Percentiles rank a stretch among this genome's conserved stretches.
phyloP scores from a whole-genome alignment of 2,888 invertebrate species.

The Stratiomys singularior region DNA sequence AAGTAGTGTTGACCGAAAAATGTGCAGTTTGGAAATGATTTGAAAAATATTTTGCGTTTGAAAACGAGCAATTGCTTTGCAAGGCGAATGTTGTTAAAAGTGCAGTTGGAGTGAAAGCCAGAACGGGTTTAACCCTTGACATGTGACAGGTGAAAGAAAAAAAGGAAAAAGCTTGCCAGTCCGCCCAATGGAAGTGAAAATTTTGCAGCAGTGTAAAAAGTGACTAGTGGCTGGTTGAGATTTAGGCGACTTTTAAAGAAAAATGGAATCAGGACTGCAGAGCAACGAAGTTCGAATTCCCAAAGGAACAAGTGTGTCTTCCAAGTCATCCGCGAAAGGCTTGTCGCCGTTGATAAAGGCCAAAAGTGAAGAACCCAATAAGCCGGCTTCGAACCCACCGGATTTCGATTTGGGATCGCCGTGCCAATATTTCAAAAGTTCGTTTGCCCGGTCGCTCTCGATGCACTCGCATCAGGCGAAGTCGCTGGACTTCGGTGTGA shows the following conservation, averaged over 20 bases:
- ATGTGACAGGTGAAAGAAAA: constrained; percentile 2
- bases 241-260: constrained; percentile 16
- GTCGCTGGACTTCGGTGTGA: constrained; percentile 64
- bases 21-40: background rate
- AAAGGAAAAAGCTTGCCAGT: background rate
- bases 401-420: constrained; percentile 64
- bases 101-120: constrained; percentile 14
- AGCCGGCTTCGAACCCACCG: constrained; percentile 51
- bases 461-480: constrained; percentile 62
- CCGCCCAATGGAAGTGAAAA: constrained; percentile 4
- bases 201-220: background rate
- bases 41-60: background rate
- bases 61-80: background rate
- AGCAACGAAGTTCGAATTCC: constrained; percentile 53
- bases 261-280: constrained; percentile 52
- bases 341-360: background rate
- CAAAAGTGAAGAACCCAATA: background rate
- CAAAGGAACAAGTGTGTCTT: constrained; percentile 42
- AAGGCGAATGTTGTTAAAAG: background rate
- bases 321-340: background rate
- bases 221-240: background rate
- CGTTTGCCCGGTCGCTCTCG: constrained; percentile 68
- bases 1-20: background rate
- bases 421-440: constrained; percentile 68
- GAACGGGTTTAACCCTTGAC: background rate